These are phyloP conservation scores for Calidris pygmaea DNA, from an alignment of 2,113 vertebrate genomes.

Conservation along the genomic window DNA sequence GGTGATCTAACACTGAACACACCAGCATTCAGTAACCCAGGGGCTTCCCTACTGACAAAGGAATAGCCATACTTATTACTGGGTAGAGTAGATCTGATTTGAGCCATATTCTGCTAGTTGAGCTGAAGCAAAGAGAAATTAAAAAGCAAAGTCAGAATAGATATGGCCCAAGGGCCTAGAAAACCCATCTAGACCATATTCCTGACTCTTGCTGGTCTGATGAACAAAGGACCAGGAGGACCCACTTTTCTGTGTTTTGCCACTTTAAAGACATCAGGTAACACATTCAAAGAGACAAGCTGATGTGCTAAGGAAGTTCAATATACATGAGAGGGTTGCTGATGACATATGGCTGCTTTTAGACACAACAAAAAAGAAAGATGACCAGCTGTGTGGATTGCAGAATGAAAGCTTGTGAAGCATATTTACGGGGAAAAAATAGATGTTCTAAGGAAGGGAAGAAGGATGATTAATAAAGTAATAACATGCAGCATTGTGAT, in stretches of 20 bases:
- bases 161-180: not conserved
- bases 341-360: slow-evolving; percentile 63
- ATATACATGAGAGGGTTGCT: slow-evolving; percentile 48
- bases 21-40: not conserved
- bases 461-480: slow-evolving; percentile 52
- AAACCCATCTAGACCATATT: not conserved
- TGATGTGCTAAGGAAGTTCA: slow-evolving; percentile 65
- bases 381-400: slow-evolving; percentile 64
- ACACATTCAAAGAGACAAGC: slow-evolving; percentile 57
- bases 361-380: slow-evolving; percentile 51
- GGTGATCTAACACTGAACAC: not conserved
- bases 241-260: slow-evolving; percentile 6
- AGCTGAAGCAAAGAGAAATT: not conserved
- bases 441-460: slow-evolving; percentile 18
- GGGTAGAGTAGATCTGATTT: not conserved
- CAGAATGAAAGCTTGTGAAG: slow-evolving; percentile 35
- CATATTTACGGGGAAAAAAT: slow-evolving; percentile 19
- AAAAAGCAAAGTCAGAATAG: not conserved
- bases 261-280: slow-evolving; percentile 43
- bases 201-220: not conserved
- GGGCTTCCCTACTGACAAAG: not conserved
- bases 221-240: not conserved
- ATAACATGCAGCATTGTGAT: not conserved
- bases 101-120: not conserved
- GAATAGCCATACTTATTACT: not conserved